phyloP scores from a whole-genome alignment of 2,888 invertebrate genomes.

The Quadroppia sp. region DNA sequence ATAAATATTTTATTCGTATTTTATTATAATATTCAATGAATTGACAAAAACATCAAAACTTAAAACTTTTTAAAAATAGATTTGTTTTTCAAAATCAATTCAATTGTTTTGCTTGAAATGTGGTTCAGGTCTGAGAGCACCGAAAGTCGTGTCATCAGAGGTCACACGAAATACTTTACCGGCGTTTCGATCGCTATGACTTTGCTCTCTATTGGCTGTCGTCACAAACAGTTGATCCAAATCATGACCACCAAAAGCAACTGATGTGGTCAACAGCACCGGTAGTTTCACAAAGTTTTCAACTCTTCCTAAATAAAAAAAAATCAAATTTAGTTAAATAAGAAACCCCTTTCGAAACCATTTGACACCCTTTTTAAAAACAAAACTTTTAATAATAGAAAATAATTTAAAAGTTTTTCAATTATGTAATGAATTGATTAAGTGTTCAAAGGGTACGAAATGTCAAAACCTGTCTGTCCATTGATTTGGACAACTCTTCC shows the following conservation, averaged over 20 bases:
- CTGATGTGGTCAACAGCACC: slow-evolving; percentile 30
- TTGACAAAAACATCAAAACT: too few relatives aligned
- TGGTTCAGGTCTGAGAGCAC: background rate
- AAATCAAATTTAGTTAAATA: background rate
- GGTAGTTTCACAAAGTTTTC: slow-evolving; percentile 23
- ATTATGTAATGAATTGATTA: too few relatives aligned
- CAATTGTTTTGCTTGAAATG: background rate
- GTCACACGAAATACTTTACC: slow-evolving; percentile 36
- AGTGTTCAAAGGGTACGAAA: too few relatives aligned
- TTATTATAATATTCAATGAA: too few relatives aligned
- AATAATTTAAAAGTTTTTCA: too few relatives aligned
- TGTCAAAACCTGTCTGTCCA: background rate
- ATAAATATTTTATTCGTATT: too few relatives aligned
- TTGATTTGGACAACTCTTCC: slow-evolving; percentile 37
- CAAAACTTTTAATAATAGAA: too few relatives aligned
- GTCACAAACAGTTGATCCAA: slow-evolving; percentile 38
- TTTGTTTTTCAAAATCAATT: background rate
- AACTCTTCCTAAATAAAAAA: background rate
- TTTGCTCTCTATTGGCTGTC: background rate
- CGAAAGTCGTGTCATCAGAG: background rate
- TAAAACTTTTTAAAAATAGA: too few relatives aligned
- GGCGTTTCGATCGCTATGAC: slow-evolving; percentile 16
- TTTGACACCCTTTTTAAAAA: too few relatives aligned
- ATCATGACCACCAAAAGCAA: slow-evolving; percentile 37
- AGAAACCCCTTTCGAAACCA: background rate